Base-by-base conservation (phyloP, 2,113 vertebrate genomes). In the Perognathus longimembris region DNA sequence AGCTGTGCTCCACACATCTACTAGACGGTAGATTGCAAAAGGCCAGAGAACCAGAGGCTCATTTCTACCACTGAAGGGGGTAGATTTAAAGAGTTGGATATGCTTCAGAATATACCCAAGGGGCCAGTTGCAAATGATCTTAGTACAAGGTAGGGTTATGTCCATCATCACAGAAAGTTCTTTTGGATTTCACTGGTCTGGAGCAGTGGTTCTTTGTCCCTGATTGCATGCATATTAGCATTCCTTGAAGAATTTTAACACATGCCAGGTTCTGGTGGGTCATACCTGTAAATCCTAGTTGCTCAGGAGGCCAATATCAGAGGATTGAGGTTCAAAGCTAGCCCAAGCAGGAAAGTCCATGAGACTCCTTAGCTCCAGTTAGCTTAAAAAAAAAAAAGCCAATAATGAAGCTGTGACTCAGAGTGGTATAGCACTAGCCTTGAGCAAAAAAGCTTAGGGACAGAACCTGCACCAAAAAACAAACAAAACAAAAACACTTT, bases 61-160 rank as follows among this genome's bases (percentile, higher is more conserved):
- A 4, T 15, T 30, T 64, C 45, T 17, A 22, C 67, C 0, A 0
- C n/a, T 18, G 3, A 64, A 79, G 76, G 12, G 71, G 36, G n/a
- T 3, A 61, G 50, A 50, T 59, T 20, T 8, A 36, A 66, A 77
- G 32, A 7, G 17, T 11, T 67, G 66, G 36, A 38, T 6, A 24
- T 12, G 6, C 59, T 21, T 3, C 34, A 40, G 38, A 54, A 38
- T 24, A 34, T 34, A 34, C 18, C 71, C 18, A 12, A 67, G n/a
- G 14, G 11, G 12, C 36, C 6, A 64, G 15, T 34, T 69, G 85
- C 26, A 66, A 15, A 34, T 75, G 66, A 54, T 15, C 32, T 69
- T 42, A 38, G 36, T 59, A 24, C n/a, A n/a, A 59, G 26, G n/a
- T 45, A 5, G 28, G 22, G 17, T 77, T 38, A 4, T 57, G 32